Evolutionary conservation across 2,113 vertebrate species (phyloP).

Genomic region (Cyrtonyx montezumae): DNA sequence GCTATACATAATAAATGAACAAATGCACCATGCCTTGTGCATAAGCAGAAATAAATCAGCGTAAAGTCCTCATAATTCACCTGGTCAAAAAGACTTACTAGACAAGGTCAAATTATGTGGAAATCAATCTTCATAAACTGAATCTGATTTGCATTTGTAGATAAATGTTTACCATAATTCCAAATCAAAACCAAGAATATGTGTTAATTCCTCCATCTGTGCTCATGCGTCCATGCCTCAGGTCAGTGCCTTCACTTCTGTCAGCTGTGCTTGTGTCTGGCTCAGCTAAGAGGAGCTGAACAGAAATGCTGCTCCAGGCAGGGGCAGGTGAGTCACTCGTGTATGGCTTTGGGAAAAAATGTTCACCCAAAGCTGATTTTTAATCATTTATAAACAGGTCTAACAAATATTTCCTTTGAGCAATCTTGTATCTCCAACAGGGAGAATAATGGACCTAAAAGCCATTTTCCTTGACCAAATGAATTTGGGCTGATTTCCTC

Average conservation of each 20-base stretch:
- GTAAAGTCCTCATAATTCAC: slow-evolving; percentile 47
- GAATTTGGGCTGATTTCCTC: background rate
- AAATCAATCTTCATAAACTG: slow-evolving; percentile 39
- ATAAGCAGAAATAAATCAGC: slow-evolving; percentile 64
- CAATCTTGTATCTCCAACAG: background rate
- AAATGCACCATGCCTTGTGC: slow-evolving; percentile 18
- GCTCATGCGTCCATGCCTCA: accelerated
- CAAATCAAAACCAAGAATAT: slow-evolving; percentile 38
- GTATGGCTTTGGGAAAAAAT: background rate
- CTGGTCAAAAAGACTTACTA: slow-evolving; percentile 63
- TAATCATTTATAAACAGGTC: background rate
- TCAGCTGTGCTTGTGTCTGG: background rate
- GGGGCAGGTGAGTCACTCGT: background rate
- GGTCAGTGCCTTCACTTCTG: accelerated
- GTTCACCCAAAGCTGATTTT: background rate
- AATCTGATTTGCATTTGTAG: slow-evolving; percentile 57
- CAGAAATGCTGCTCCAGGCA: background rate
- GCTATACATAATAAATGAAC: slow-evolving; percentile 58
- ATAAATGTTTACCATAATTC: slow-evolving; percentile 67
- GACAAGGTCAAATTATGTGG: slow-evolving; percentile 58
- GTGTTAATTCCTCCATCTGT: slow-evolving; percentile 30
- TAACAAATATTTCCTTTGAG: background rate
- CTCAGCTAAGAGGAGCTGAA: background rate
- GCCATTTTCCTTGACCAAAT: background rate
- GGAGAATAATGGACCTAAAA: background rate